Base-by-base conservation (phyloP, 2,113 vertebrate species). In the Puffinus mauretanicus region DNA sequence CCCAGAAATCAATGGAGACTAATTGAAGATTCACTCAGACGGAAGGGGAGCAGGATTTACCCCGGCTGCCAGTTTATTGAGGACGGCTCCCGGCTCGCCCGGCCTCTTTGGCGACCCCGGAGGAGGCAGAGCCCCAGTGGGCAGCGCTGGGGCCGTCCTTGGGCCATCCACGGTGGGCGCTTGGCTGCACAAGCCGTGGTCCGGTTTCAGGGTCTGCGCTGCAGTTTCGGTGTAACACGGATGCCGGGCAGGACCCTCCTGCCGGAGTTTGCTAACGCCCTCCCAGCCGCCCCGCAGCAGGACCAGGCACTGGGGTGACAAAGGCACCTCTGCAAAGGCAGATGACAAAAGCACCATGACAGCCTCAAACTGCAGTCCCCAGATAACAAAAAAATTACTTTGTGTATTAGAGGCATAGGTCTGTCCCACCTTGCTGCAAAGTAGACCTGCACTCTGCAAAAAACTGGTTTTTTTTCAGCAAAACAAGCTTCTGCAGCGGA, bases 1-100 rank as follows among this genome's bases (percentile, higher is more conserved):
- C 69, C 52, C 36, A 36, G 60, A 34, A 83, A 61, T 51, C 83
- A 8, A 19, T 3, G 54, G 36, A 16, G 12, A 18, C 51, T 30
- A 10, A n/a, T 2, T 3, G 71, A 16, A 51, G 62, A 10, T 4
- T 21, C 18, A 3, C 14, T 14, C 18, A 7, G 78, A 36, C 0
- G 7, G 55, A 30, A 24, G 55, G 61, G 78, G 26, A 26, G 64
- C 32, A 12, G 46, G 62, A 40, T 9, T 16, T 36, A 6, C 17
- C 65, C n/a, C 8, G 2, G 61, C 22, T 11, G 13, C 2, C 2
- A 9, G 36, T 11, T 36, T 29, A 4, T 2, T 3, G 61, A 26
- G 36, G 61, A 8, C 0, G 32, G 78, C 46, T 46, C 36, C 34
- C 1, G 4, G 30, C 38, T 64, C 66, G 2, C 42, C 30, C 0